phyloP scores from a whole-genome alignment of 2,797 vertebrate species.

The Hippoglossus hippoglossus region DNA sequence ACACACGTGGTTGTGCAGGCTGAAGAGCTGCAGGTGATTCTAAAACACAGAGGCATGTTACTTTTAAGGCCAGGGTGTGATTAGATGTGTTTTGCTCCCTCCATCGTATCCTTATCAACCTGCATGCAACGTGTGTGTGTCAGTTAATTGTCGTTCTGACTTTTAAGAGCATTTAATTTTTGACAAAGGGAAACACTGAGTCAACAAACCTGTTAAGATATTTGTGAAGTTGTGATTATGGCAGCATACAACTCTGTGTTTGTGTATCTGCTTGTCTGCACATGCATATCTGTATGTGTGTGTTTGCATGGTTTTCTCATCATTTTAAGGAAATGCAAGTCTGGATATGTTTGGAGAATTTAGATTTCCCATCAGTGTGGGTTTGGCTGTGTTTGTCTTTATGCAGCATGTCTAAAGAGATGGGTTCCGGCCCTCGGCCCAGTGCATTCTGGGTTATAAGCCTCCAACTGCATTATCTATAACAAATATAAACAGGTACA shows the following conservation, averaged over 20 bases:
- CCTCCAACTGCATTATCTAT: neutral
- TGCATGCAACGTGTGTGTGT: neutral
- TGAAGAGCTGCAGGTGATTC: constrained; percentile 14
- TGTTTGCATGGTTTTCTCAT: neutral
- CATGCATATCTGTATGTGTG: neutral
- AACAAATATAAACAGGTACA: neutral
- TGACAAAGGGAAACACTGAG: neutral
- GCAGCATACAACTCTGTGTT: neutral
- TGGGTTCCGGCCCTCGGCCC: neutral
- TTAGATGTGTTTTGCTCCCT: neutral
- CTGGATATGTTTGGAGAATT: neutral
- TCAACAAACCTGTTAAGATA: neutral
- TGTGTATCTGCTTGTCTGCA: neutral
- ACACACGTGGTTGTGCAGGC: neutral
- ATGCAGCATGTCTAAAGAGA: neutral
- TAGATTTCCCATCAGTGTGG: neutral
- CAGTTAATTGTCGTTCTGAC: neutral
- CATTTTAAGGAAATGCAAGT: neutral
- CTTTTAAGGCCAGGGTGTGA: neutral
- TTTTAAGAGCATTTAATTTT: neutral
- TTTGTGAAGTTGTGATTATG: neutral
- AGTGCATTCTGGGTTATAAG: neutral
- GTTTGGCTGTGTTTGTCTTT: neutral
- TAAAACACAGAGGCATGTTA: neutral
- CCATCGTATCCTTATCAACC: neutral